Conservation (phyloP, 2,797 vertebrate species). For the Gymnoscopelus braueri region DNA sequence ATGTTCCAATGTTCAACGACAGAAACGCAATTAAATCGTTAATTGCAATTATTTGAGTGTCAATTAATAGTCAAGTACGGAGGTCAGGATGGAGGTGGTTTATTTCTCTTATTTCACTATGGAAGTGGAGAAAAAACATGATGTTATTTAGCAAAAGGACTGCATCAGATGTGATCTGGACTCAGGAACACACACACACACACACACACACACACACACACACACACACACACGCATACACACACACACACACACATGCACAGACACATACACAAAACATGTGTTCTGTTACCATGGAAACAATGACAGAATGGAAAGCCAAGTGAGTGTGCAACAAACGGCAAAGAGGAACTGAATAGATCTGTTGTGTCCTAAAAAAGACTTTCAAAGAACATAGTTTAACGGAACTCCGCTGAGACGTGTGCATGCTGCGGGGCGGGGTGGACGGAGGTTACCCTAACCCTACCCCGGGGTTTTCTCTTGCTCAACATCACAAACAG, state of each 20-base stretch:
- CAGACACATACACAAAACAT: constrained; percentile 3
- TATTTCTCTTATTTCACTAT: no score
- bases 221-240: background rate
- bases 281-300: constrained; percentile 26
- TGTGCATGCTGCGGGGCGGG: background rate
- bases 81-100: no score
- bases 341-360: constrained; percentile 32
- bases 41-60: no score
- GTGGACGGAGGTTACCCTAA: no score
- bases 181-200: background rate
- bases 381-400: constrained; percentile 14
- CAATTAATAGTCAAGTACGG: no score
- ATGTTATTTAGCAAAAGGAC: constrained; percentile 6
- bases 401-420: constrained; percentile 27
- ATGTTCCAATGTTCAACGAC: no score
- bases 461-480: background rate
- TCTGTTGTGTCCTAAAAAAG: constrained; percentile 14
- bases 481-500: constrained; percentile 33
- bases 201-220: background rate
- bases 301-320: constrained; percentile 40
- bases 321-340: background rate
- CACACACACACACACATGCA: background rate
- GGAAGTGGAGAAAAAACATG: background rate
- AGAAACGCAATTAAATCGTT: no score
- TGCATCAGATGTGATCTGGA: constrained; percentile 25